These are phyloP conservation scores for Microctonus brassicae DNA, from an alignment of 2,888 invertebrate genomes.

Conservation along the genomic window DNA sequence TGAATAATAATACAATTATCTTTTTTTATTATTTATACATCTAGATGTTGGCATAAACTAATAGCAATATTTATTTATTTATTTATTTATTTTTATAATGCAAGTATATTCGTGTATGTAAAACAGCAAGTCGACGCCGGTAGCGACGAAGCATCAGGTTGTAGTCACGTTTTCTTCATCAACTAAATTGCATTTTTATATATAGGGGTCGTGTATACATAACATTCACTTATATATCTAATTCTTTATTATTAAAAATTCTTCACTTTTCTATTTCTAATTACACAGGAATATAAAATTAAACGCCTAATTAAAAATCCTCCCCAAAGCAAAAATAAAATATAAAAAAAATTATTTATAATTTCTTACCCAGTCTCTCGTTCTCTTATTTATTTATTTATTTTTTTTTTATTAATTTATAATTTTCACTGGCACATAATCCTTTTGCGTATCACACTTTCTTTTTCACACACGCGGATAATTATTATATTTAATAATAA, in stretches of 20 bases:
- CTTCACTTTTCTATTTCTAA: too few species aligned
- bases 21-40: too few species aligned
- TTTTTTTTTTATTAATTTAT: too few species aligned
- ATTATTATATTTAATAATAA: too few species aligned
- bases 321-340: neutral
- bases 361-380: neutral
- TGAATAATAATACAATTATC: neutral
- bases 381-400: neutral
- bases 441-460: neutral
- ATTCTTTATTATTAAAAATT: too few species aligned
- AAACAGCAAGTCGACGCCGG: conserved; percentile 20
- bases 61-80: neutral
- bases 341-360: neutral
- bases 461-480: neutral
- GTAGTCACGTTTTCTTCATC: conserved; percentile 45
- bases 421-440: neutral
- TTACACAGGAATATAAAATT: too few species aligned
- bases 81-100: too few species aligned
- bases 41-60: too few species aligned
- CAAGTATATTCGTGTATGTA: neutral
- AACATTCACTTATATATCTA: neutral
- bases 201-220: neutral
- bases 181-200: neutral
- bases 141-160: conserved; percentile 59
- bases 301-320: too few species aligned